Evolutionary conservation across 2,888 invertebrate species (phyloP).

Genomic region (Junonia oenone): DNA sequence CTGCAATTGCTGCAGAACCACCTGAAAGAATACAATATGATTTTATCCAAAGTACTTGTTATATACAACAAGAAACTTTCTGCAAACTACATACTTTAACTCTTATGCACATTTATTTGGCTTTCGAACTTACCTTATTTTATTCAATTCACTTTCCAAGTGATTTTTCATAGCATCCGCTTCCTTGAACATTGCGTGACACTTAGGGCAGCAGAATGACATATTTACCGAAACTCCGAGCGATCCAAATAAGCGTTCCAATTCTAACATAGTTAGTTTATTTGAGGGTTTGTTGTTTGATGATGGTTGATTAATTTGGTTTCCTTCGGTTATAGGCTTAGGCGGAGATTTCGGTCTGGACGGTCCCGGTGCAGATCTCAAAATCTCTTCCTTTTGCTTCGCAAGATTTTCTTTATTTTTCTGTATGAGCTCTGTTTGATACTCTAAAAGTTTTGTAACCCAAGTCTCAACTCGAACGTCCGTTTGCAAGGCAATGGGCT

Average conservation of each 20-base stretch:
- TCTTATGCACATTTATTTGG: too few relatives aligned
- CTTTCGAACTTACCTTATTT: conserved; percentile 53
- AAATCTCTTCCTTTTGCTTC: conserved; percentile 40
- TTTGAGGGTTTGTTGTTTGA: neutral
- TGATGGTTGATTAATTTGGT: neutral
- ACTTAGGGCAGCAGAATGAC: conserved; percentile 58
- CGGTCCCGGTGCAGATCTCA: conserved; percentile 28
- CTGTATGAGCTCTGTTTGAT: conserved; percentile 49
- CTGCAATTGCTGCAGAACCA: conserved; percentile 62
- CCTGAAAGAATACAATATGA: conserved; percentile 36
- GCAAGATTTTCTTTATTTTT: conserved; percentile 44
- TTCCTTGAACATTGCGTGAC: conserved; percentile 40
- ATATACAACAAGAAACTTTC: neutral
- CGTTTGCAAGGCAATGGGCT: conserved; percentile 57
- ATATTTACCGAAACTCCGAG: conserved; percentile 44
- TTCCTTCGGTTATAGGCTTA: neutral
- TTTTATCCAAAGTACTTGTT: neutral
- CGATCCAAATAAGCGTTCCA: conserved; percentile 51
- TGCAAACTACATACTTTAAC: neutral
- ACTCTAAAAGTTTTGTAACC: conserved; percentile 58
- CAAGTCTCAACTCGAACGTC: conserved; percentile 73
- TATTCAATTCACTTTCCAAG: conserved; percentile 58
- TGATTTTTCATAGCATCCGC: conserved; percentile 53
- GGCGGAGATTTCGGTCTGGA: conserved; percentile 9
- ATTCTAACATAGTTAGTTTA: conserved; percentile 33